A percentile compares a stretch with the other conserved stretches of the same genome.
phyloP scores from a whole-genome alignment of 2,888 invertebrate species.

The Platypus cylindrus region DNA sequence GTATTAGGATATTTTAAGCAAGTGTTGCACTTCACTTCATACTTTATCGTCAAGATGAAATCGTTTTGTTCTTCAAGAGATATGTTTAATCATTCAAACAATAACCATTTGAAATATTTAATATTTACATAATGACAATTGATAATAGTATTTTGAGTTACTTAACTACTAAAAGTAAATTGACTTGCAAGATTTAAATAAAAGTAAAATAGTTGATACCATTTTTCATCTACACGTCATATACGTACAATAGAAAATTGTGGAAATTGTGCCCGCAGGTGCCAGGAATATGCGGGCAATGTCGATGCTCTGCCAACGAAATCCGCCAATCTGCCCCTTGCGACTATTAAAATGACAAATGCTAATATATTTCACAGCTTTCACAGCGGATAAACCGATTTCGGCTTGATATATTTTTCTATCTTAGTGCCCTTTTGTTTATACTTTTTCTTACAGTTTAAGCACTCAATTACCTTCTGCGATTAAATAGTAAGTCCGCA shows the following conservation, averaged over 20 bases:
- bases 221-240: too few species aligned
- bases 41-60: slow-evolving; percentile 5
- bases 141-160: too few species aligned
- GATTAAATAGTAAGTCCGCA: too few species aligned
- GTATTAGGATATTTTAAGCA: slow-evolving; percentile 17
- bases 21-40: slow-evolving; percentile 14
- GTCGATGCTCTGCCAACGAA: slow-evolving; percentile 28
- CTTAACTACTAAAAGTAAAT: too few species aligned
- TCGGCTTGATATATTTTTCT: slow-evolving; percentile 32
- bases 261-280: slow-evolving; percentile 30
- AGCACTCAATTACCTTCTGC: slow-evolving; percentile 22
- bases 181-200: too few species aligned
- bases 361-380: slow-evolving; percentile 37
- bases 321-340: slow-evolving; percentile 34
- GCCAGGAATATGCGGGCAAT: slow-evolving; percentile 24
- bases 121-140: too few species aligned
- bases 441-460: slow-evolving; percentile 21
- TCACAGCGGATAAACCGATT: slow-evolving; percentile 32
- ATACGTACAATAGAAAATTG: too few species aligned
- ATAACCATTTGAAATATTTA: too few species aligned
- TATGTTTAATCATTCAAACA: too few species aligned
- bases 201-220: too few species aligned
- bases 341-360: slow-evolving; percentile 38
- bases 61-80: too few species aligned
- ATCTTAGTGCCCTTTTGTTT: slow-evolving; percentile 26